Percentiles rank a stretch among this genome's conserved stretches.
phyloP scores from a whole-genome alignment of 53 echinoderm and acorn worm genomes.

The Crossaster papposus region DNA sequence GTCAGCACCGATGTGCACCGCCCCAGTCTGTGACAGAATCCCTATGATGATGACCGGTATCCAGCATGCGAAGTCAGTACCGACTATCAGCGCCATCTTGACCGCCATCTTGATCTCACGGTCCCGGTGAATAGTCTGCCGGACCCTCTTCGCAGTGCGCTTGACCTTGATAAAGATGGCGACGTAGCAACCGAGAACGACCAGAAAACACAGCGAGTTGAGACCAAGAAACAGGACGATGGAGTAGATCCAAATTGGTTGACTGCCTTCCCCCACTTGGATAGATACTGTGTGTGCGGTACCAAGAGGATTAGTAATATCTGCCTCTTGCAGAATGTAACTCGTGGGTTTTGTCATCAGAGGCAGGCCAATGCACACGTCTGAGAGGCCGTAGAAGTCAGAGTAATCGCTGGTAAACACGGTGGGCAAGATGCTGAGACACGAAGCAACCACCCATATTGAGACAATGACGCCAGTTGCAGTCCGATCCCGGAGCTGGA shows the following conservation, averaged over 20 bases:
- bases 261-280: neutral
- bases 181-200: constrained; percentile 53
- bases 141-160: constrained; percentile 43
- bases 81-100: constrained; percentile 70
- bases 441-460: constrained; percentile 35
- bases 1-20: constrained; percentile 22
- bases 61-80: constrained; percentile 76
- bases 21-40: constrained; percentile 55
- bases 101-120: constrained; percentile 65
- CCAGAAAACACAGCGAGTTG: constrained; percentile 64
- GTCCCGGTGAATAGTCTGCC: constrained; percentile 10
- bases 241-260: neutral
- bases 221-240: constrained; percentile 54
- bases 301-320: constrained; percentile 7
- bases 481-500: constrained; percentile 20
- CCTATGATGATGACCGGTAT: constrained; percentile 74
- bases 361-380: constrained; percentile 66
- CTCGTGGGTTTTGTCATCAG: constrained; percentile 23
- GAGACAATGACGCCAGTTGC: constrained; percentile 19
- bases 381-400: constrained; percentile 62
- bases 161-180: constrained; percentile 62
- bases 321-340: neutral
- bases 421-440: constrained; percentile 50
- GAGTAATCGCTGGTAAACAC: constrained; percentile 5
- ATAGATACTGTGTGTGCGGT: neutral